These are phyloP conservation scores for Gracilinanus agilis DNA, from an alignment of 2,113 vertebrate species.

Conservation along the genomic window DNA sequence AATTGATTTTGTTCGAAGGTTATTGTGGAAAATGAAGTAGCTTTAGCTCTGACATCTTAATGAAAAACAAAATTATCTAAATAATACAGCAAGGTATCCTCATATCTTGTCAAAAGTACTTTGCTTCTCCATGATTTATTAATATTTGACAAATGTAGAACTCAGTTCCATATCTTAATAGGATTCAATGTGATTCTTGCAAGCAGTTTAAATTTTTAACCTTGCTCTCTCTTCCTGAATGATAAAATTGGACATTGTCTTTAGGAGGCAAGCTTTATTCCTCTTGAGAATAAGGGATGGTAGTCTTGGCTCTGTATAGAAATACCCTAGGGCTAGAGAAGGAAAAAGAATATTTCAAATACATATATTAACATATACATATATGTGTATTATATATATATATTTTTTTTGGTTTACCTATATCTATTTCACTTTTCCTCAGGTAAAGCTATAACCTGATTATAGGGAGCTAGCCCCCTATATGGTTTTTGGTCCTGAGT, in stretches of 20 bases:
- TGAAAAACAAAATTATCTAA: not conserved
- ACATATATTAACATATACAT: too few species aligned
- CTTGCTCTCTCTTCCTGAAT: not conserved
- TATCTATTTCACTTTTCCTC: too few species aligned
- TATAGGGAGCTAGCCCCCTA: too few species aligned
- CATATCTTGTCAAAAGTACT: not conserved
- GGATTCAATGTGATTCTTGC: not conserved
- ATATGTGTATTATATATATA: too few species aligned
- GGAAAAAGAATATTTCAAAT: not conserved
- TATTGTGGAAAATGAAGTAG: not conserved
- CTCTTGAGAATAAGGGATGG: not conserved
- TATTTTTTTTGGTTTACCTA: too few species aligned
- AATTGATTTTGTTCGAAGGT: not conserved
- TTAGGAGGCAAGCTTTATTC: not conserved
- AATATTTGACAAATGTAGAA: not conserved
- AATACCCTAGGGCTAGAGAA: not conserved
- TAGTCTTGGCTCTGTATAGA: not conserved
- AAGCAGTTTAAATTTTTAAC: not conserved
- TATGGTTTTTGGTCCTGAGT: too few species aligned
- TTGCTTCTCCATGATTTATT: not conserved
- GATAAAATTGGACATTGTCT: not conserved
- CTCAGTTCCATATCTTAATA: not conserved
- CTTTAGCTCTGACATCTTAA: not conserved
- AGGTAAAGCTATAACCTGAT: too few species aligned
- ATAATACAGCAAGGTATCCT: not conserved